Base-by-base conservation (phyloP, 2,888 invertebrate species). In the Argynnis bischoffii region DNA sequence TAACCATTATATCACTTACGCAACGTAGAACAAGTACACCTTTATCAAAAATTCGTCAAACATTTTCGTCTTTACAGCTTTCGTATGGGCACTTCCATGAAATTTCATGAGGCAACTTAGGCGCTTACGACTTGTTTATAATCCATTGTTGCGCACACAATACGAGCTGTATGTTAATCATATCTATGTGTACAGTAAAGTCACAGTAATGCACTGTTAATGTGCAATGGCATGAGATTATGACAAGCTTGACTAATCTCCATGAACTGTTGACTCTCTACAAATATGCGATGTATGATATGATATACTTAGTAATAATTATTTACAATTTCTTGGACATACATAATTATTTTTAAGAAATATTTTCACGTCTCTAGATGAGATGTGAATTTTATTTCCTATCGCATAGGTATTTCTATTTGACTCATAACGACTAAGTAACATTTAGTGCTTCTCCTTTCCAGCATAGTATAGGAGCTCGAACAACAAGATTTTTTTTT, bases 51-150 rank as follows among this genome's bases (percentile, higher is more conserved):
- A 74, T 72, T 65, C 71, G 70, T 73, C 54, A 71, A 64, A 69
- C 72, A 72, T 72, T 66, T 74, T 69, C 74, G 65, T 71, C 60
- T 76, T 75, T 75, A 74, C 70, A 64, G 64, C 67, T 68, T 69
- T 70, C 69, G 67, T 72, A 74, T 69, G 70, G 71, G 66, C 64
- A 69, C 71, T 74, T 70, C 71, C 70, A 72, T 74, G 70, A 72
- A 75, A 72, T 73, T 74, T 76, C 71, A 76, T 70, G 73, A 71
- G 59, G 67, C 48, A 76, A 75, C 73, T 75, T 74, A 67, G 75
- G 56, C 72, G 70, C 67, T 73, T 73, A 73, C 70, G 55, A 70
- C 71, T 70, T 73, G 72, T 75, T 75, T 76, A 75, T 75, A 74
- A 76, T 74, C 74, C 72, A 75, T 71, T 74, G 74, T 75, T 72